Conservation (phyloP, 2,797 vertebrate species). For the Pipistrellus nathusii region DNA sequence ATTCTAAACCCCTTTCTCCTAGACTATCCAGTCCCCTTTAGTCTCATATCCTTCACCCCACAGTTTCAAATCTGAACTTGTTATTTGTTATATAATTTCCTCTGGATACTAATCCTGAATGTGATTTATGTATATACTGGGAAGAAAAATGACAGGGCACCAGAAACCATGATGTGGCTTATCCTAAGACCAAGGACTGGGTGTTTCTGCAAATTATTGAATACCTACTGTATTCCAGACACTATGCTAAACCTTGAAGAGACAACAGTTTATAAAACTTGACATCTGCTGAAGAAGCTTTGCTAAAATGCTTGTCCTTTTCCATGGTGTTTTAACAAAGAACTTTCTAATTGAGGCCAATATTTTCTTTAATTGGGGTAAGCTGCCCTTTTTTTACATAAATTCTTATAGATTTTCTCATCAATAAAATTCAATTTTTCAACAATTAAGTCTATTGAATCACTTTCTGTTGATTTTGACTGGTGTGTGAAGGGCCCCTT, state of each 20-base stretch:
- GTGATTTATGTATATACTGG: background rate
- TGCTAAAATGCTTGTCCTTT: background rate
- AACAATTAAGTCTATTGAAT: background rate
- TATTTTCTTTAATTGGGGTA: background rate
- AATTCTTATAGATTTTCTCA: background rate
- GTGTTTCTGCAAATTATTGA: background rate
- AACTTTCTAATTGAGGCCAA: background rate
- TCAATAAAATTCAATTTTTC: background rate
- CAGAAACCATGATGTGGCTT: background rate
- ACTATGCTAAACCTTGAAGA: background rate
- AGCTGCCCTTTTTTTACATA: background rate
- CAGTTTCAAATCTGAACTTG: background rate
- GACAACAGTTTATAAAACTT: background rate
- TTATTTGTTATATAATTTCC: background rate
- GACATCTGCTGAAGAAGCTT: conserved; percentile 8
- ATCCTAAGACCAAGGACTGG: background rate
- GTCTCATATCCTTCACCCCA: background rate
- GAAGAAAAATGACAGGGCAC: background rate
- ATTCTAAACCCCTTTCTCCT: background rate
- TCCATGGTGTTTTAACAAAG: background rate
- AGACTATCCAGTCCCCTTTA: background rate
- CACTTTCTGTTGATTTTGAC: background rate
- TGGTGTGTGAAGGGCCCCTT: background rate
- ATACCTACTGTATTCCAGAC: background rate
- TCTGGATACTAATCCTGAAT: background rate